Base-by-base conservation (phyloP, 2,888 invertebrate genomes). In the Drosophila ustulata region DNA sequence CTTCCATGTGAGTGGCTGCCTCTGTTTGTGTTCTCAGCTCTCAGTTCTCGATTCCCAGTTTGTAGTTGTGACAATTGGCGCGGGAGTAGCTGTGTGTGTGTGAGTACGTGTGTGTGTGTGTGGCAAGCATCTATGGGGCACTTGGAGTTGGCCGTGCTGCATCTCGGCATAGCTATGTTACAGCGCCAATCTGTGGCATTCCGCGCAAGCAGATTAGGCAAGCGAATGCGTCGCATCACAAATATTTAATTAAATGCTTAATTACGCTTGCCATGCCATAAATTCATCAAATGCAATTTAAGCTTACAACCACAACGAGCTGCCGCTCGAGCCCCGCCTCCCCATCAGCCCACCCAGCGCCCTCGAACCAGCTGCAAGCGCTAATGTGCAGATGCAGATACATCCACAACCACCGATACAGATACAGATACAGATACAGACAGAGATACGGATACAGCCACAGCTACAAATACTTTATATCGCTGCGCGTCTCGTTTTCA, bases 201-300 rank as follows among this genome's bases (percentile, higher is more conserved):
- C 86, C 88, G 73, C 71, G 57, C 71, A 66, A 82, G 86, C 83
- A 73, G 86, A 83, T 83, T 80, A 85, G 88, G 71, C 85, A 46
- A 55, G 41, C 63, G 47, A 57, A 70, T 77, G 80, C 68, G 83
- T 58, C 66, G 78, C 88, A 85, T 77, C 82, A 85, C 75, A 83
- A 82, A 89, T 89, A 91, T 91, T 91, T 91, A 91, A 91, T 91
- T 91, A 91, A 91, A 90, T 88, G 88, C 85, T 91, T 91, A 91
- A 91, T 91, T 91, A 88, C 88, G 90, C 91, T 82, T 82, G 82
- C 88, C 83, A 89, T 90, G 80, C 90, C 85, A 89, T 89, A 90
- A 91, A 91, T 91, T 91, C 91, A 91, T 91, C 88, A 90, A 91
- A 88, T 90, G 89, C 90, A 90, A 88, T 89, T 89, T 82, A 88